phyloP scores from a whole-genome alignment of 1,140 invertebrate genomes.

The Ostrea edulis region DNA sequence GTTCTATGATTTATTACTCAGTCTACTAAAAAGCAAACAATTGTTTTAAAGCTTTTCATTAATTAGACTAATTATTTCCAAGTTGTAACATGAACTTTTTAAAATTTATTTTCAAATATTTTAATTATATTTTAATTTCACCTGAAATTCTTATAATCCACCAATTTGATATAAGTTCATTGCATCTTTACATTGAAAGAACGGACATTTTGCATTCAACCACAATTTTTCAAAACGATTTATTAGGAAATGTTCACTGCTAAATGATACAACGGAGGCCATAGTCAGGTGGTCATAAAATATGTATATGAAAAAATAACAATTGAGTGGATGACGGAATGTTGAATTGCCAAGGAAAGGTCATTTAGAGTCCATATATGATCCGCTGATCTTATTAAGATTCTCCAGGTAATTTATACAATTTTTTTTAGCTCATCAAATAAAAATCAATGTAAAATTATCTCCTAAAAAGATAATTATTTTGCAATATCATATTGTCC shows the following conservation, averaged over 20 bases:
- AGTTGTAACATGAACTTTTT: too few relatives aligned
- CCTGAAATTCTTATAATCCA: too few relatives aligned
- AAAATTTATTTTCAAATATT: too few relatives aligned
- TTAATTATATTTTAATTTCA: too few relatives aligned
- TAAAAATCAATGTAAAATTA: constrained; percentile 2
- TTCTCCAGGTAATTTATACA: neutral
- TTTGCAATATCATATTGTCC: constrained; percentile 23
- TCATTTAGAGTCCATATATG: constrained; percentile 6
- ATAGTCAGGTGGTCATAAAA: constrained; percentile 1
- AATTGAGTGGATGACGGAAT: neutral
- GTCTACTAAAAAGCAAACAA: too few relatives aligned
- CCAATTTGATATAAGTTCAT: too few relatives aligned
- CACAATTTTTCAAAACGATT: too few relatives aligned
- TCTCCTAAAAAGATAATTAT: constrained; percentile 32
- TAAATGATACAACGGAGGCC: neutral
- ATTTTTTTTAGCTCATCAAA: neutral
- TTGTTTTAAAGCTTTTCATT: too few relatives aligned
- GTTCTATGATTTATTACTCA: too few relatives aligned
- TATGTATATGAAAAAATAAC: neutral
- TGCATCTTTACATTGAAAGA: too few relatives aligned
- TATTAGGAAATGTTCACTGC: neutral
- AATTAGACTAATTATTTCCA: too few relatives aligned
- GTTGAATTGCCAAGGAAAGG: neutral
- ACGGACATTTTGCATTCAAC: too few relatives aligned
- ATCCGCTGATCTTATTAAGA: neutral